phyloP scores from a whole-genome alignment of 2,888 invertebrate genomes.

The Acronicta aceris region DNA sequence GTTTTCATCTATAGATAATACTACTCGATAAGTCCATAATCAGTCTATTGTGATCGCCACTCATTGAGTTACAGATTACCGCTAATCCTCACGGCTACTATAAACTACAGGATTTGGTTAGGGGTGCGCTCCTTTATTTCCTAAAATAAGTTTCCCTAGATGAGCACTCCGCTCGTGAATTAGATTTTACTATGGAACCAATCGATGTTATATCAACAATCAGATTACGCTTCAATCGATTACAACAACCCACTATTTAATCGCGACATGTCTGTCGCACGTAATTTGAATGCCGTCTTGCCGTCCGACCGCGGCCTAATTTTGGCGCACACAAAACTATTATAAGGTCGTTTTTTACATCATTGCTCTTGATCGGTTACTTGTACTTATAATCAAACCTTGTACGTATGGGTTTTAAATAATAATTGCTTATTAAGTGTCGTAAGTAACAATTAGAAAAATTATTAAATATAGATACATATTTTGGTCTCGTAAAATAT shows the following conservation, averaged over 20 bases:
- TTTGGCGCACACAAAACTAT: constrained; percentile 36
- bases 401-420: constrained; percentile 23
- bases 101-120: no score
- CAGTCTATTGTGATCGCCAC: no score
- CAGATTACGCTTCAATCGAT: constrained; percentile 8
- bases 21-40: no score
- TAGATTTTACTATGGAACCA: no score
- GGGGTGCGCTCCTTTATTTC: no score
- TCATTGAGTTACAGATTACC: no score
- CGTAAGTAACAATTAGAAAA: constrained; percentile 4
- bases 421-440: constrained; percentile 19
- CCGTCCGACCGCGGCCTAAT: constrained; percentile 40
- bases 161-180: no score
- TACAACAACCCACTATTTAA: constrained; percentile 26
- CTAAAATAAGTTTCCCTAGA: no score
- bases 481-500: no score
- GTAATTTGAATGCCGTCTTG: constrained; percentile 31
- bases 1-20: no score
- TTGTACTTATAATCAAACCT: constrained; percentile 24
- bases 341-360: constrained; percentile 54
- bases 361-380: constrained; percentile 17
- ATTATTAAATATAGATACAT: no score
- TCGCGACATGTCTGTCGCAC: constrained; percentile 26
- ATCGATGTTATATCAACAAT: background rate
- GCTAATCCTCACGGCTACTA: no score